Evolutionary conservation across 2,113 vertebrate genomes (phyloP).

Genomic region (Anas platyrhynchos): DNA sequence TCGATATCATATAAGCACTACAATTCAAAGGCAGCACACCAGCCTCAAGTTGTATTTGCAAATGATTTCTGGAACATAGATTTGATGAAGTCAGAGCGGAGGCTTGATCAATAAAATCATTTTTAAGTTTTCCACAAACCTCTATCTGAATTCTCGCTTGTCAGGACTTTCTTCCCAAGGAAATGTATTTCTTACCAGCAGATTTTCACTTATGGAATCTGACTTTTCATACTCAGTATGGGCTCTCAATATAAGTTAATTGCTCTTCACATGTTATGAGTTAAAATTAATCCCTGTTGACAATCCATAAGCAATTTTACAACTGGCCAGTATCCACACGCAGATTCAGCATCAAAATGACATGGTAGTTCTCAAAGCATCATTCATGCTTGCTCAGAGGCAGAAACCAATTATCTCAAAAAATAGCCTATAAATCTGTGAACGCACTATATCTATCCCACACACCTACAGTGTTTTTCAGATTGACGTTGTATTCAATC

Average conservation of each 20-base stretch:
- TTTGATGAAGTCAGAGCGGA: background rate
- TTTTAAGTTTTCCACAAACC: background rate
- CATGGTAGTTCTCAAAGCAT: background rate
- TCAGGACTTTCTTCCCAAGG: background rate
- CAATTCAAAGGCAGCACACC: background rate
- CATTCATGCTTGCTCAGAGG: background rate
- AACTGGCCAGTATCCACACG: background rate
- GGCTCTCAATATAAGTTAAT: background rate
- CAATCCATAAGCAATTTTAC: background rate
- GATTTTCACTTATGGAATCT: background rate
- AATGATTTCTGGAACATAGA: background rate
- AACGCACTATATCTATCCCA: background rate
- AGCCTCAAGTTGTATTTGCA: conserved; percentile 20
- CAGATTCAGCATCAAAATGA: background rate
- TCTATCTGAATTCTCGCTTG: background rate
- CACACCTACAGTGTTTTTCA: background rate
- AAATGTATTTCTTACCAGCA: background rate
- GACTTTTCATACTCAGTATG: background rate
- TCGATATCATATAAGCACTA: background rate
- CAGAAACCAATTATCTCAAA: background rate
- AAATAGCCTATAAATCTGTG: background rate
- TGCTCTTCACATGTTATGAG: background rate
- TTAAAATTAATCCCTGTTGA: background rate
- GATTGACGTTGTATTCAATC: background rate
- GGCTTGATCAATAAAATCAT: background rate